A percentile compares a stretch with the other conserved stretches of the same genome.
Evolutionary conservation across 1,140 invertebrate genomes (phyloP).

Genomic region (Drosophila prosaltans): DNA sequence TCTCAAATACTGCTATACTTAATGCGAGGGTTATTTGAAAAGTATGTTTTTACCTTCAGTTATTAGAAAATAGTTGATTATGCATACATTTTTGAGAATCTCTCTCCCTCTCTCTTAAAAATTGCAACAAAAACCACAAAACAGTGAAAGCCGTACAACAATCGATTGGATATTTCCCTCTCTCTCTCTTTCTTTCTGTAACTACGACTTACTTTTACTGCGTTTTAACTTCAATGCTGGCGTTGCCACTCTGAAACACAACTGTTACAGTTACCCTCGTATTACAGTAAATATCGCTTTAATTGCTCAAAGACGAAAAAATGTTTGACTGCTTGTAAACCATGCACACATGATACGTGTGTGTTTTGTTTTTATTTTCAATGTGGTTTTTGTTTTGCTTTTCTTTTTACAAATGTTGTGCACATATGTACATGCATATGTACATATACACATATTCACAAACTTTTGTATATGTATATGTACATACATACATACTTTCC

Average conservation of each 20-base stretch:
- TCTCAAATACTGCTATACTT: conserved; percentile 26
- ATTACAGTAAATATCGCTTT: conserved; percentile 1
- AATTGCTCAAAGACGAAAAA: not conserved
- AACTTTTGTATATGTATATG: too few species aligned
- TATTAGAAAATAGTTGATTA: too few species aligned
- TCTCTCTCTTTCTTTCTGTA: too few species aligned
- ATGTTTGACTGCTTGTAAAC: not conserved
- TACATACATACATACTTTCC: not conserved
- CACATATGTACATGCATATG: not conserved
- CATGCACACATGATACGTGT: not conserved
- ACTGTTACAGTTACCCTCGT: not conserved
- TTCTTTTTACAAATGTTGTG: not conserved
- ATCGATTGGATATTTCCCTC: too few species aligned
- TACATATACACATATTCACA: not conserved
- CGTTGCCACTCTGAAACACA: too few species aligned
- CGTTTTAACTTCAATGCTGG: too few species aligned
- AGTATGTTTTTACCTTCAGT: not conserved
- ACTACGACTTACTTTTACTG: too few species aligned
- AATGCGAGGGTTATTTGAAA: not conserved
- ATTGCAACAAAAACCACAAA: too few species aligned
- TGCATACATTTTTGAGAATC: too few species aligned
- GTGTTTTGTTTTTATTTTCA: not conserved
- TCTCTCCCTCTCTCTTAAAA: too few species aligned
- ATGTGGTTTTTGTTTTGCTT: conserved; percentile 1
- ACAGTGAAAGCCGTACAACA: too few species aligned